A percentile compares a stretch with the other conserved stretches of the same genome.
These are phyloP conservation scores for Liodrosophila aerea DNA, from an alignment of 2,888 invertebrate genomes.

Conservation along the genomic window DNA sequence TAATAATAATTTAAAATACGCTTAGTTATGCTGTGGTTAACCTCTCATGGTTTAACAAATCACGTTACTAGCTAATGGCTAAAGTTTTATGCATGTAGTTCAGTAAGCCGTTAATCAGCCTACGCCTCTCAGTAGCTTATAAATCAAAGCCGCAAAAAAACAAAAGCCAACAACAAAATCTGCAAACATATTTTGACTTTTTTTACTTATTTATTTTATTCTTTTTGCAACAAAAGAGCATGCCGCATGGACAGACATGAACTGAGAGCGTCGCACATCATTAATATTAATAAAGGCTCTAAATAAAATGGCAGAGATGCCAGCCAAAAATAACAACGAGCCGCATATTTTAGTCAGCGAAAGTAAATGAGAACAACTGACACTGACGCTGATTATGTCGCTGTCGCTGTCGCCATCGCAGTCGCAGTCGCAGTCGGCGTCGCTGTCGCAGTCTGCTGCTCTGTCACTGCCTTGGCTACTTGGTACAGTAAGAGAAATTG, in stretches of 20 bases:
- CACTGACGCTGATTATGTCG: not conserved
- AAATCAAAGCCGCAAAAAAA: conserved; percentile 20
- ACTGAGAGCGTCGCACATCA: conserved; percentile 55
- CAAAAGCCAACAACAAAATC: conserved; percentile 15
- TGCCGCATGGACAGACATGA: conserved; percentile 19
- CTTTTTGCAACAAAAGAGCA: conserved; percentile 32
- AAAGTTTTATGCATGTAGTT: conserved; percentile 4
- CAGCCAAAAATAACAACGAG: conserved; percentile 62
- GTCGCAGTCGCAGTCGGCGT: not conserved
- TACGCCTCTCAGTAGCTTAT: conserved; percentile 14
- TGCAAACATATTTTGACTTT: conserved; percentile 44
- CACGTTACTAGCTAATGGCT: too few relatives aligned
- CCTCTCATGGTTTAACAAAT: too few relatives aligned
- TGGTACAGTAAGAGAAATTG: too few relatives aligned
- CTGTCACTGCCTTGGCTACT: too few relatives aligned
- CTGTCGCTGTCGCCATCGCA: conserved; percentile 11
- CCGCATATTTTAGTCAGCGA: conserved; percentile 37
- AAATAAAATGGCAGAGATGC: conserved; percentile 57
- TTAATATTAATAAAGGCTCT: conserved; percentile 73
- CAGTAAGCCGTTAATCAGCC: conserved; percentile 36
- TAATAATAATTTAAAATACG: too few relatives aligned
- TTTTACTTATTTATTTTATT: not conserved
- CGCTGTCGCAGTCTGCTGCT: too few relatives aligned
- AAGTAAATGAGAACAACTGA: conserved; percentile 47
- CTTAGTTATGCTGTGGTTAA: too few relatives aligned